Conservation (phyloP, 2,888 invertebrate genomes). For the Aphodius sticticus region DNA sequence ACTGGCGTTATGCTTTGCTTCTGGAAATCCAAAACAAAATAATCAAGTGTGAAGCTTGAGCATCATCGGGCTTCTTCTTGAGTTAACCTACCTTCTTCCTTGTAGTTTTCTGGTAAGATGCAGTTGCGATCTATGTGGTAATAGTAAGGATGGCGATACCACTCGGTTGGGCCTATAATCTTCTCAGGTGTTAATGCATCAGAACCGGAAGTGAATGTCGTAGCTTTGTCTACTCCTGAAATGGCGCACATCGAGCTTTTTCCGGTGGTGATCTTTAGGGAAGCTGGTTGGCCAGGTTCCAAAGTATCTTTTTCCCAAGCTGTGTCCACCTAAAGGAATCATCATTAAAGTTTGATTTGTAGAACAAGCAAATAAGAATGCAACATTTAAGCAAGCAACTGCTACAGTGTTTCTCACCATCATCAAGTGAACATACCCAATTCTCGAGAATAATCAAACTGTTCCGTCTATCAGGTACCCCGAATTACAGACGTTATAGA, state of each 20-base stretch:
- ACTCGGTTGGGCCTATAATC: slow-evolving; percentile 16
- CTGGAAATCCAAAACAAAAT: not conserved
- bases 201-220: slow-evolving; percentile 53
- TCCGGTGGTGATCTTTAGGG: slow-evolving; percentile 62
- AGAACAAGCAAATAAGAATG: not conserved
- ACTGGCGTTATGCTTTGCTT: not conserved
- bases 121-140: slow-evolving; percentile 9
- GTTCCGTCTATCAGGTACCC: too few relatives aligned
- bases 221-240: slow-evolving; percentile 67
- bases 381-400: too few relatives aligned
- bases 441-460: too few relatives aligned
- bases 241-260: slow-evolving; percentile 67
- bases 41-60: too few relatives aligned
- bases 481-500: too few relatives aligned
- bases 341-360: not conserved
- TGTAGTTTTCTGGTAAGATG: not conserved
- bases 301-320: slow-evolving; percentile 61
- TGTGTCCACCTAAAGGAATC: slow-evolving; percentile 52
- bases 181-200: slow-evolving; percentile 12
- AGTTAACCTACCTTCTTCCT: not conserved
- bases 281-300: slow-evolving; percentile 62
- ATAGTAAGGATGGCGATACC: slow-evolving; percentile 7
- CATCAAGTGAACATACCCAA: too few relatives aligned
- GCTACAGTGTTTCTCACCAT: too few relatives aligned
- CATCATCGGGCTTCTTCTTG: not conserved